Evolutionary conservation across 1,140 invertebrate species (phyloP).

Genomic region (Tetramorium alpestre): DNA sequence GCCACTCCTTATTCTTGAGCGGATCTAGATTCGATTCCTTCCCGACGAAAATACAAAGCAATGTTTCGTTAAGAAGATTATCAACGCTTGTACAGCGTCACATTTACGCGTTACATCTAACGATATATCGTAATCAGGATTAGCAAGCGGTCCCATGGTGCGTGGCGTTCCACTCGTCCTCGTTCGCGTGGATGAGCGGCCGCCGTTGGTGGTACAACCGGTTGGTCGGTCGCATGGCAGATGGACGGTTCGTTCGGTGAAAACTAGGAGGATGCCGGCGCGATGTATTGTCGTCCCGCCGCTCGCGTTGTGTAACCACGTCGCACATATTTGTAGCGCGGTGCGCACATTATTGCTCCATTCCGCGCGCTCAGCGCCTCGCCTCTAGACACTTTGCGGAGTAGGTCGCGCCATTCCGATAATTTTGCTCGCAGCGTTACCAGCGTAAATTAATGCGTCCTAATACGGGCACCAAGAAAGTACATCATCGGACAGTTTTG

Average conservation of each 20-base stretch:
- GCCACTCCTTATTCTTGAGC: background rate
- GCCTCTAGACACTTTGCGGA: slow-evolving; percentile 9
- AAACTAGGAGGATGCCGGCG: slow-evolving; percentile 20
- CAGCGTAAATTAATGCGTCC: background rate
- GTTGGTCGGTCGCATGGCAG: background rate
- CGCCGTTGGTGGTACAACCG: background rate
- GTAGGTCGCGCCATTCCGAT: slow-evolving; percentile 33
- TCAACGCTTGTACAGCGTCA: background rate
- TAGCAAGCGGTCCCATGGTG: background rate
- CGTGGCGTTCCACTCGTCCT: background rate
- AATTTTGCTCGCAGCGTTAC: background rate
- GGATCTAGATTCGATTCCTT: background rate
- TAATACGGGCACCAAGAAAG: background rate
- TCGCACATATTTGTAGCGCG: slow-evolving; percentile 39
- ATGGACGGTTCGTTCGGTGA: background rate
- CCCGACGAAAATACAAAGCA: background rate
- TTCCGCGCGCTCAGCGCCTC: slow-evolving; percentile 20
- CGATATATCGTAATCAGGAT: slow-evolving; percentile 7
- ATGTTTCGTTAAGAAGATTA: background rate
- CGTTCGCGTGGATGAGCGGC: slow-evolving; percentile 4
- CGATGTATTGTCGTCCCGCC: slow-evolving; percentile 11
- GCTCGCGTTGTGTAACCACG: slow-evolving; percentile 30
- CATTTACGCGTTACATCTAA: background rate
- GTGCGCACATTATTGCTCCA: slow-evolving; percentile 25
- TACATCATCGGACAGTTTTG: background rate